Percentiles rank a stretch among this genome's conserved stretches.
phyloP scores from a whole-genome alignment of 1,140 invertebrate species.

The Centruroides sculpturatus region DNA sequence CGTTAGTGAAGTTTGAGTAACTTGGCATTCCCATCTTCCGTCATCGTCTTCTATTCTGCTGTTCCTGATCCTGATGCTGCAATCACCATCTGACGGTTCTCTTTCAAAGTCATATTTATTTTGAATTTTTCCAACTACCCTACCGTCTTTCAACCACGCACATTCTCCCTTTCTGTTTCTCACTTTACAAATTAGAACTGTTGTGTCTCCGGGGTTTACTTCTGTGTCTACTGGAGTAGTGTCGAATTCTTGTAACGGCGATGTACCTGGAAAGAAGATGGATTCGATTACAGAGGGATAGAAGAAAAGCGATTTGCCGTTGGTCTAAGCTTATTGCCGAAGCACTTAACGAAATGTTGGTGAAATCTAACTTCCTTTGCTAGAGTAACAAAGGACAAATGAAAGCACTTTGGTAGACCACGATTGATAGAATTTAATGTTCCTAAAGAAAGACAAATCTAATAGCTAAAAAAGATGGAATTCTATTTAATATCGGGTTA shows the following conservation, averaged over 20 bases:
- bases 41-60: constrained; percentile 72
- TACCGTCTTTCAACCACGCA: constrained; percentile 85
- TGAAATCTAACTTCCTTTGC: too few species aligned
- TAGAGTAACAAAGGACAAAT: too few species aligned
- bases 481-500: too few species aligned
- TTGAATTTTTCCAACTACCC: constrained; percentile 50
- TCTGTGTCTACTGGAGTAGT: constrained; percentile 6
- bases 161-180: constrained; percentile 70
- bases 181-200: constrained; percentile 62
- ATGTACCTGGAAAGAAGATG: too few species aligned
- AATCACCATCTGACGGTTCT: constrained; percentile 42
- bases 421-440: too few species aligned
- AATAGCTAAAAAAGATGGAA: too few species aligned
- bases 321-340: too few species aligned
- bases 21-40: constrained; percentile 81
- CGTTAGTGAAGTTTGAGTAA: constrained; percentile 64
- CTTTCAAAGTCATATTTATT: constrained; percentile 80
- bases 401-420: too few species aligned
- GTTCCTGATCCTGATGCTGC: constrained; percentile 67
- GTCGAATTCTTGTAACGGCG: constrained; percentile 11
- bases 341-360: too few species aligned
- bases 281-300: too few species aligned
- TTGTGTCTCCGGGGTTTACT: constrained; percentile 48
- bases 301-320: too few species aligned
- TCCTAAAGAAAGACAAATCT: too few species aligned